Evolutionary conservation across 2,113 vertebrate genomes (phyloP).

Genomic region (Phalacrocorax aristotelis): DNA sequence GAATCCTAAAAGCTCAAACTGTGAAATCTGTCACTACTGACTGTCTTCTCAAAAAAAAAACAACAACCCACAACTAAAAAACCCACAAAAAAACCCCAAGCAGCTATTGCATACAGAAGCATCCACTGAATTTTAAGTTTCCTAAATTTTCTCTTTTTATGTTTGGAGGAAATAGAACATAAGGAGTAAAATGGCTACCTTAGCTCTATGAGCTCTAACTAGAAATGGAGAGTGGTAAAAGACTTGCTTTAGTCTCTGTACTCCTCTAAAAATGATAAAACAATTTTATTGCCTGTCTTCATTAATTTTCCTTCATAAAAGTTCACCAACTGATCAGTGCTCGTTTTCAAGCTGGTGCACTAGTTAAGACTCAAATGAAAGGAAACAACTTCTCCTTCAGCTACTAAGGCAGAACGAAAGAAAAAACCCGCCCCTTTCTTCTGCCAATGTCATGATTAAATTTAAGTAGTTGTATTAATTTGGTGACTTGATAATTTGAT

Average conservation of each 20-base stretch:
- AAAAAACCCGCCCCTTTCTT: background rate
- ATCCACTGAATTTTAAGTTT: background rate
- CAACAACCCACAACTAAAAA: too few relatives aligned
- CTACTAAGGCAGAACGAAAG: background rate
- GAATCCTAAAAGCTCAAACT: background rate
- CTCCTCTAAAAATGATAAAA: background rate
- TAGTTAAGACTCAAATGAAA: background rate
- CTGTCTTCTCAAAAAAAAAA: background rate
- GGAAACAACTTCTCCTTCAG: background rate
- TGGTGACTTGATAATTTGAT: background rate
- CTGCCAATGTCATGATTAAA: background rate
- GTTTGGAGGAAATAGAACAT: background rate
- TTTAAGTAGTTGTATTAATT: background rate
- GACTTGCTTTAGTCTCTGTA: background rate
- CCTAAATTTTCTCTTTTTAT: background rate
- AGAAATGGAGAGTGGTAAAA: background rate
- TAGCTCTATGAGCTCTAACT: background rate
- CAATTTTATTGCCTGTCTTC: background rate
- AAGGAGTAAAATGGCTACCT: background rate
- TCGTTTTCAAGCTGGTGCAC: background rate
- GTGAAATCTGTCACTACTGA: background rate
- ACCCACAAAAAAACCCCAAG: background rate
- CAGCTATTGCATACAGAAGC: background rate
- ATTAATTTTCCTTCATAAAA: background rate
- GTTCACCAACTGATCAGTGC: background rate